phyloP scores from a whole-genome alignment of 2,113 vertebrate genomes.

The Sinocyclocheilus anshuiensis region DNA sequence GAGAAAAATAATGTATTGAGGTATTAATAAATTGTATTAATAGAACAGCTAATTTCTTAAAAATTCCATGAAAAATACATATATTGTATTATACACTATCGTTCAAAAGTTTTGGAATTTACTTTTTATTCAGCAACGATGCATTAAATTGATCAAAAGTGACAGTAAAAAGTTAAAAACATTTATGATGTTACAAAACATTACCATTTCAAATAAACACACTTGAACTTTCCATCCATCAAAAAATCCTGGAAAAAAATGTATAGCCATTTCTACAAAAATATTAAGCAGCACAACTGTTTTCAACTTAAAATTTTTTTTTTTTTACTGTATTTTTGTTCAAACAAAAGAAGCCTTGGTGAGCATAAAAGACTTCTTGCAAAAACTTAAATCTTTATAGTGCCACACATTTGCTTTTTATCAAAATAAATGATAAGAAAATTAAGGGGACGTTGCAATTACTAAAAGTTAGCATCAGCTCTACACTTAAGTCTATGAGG shows the following conservation, averaged over 20 bases:
- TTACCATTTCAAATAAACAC: background rate
- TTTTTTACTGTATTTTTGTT: too few relatives aligned
- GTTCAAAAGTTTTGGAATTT: background rate
- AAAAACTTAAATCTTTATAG: background rate
- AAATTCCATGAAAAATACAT: background rate
- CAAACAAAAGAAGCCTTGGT: too few relatives aligned
- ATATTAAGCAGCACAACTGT: background rate
- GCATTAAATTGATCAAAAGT: background rate
- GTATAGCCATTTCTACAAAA: background rate
- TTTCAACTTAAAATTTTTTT: background rate
- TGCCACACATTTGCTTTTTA: background rate
- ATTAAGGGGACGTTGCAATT: background rate
- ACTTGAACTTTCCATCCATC: background rate
- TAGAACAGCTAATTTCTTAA: background rate
- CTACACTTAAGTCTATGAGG: background rate
- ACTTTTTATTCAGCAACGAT: too few relatives aligned
- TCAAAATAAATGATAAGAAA: background rate
- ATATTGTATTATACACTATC: background rate
- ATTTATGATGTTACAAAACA: background rate
- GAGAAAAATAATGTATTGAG: background rate
- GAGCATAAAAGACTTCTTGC: too few relatives aligned
- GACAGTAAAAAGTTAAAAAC: background rate
- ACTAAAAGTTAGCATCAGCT: background rate
- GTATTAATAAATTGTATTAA: background rate
- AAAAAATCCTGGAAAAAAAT: background rate